These are phyloP conservation scores for Alectoris magna DNA, from an alignment of 2,797 vertebrate species.

Conservation along the genomic window DNA sequence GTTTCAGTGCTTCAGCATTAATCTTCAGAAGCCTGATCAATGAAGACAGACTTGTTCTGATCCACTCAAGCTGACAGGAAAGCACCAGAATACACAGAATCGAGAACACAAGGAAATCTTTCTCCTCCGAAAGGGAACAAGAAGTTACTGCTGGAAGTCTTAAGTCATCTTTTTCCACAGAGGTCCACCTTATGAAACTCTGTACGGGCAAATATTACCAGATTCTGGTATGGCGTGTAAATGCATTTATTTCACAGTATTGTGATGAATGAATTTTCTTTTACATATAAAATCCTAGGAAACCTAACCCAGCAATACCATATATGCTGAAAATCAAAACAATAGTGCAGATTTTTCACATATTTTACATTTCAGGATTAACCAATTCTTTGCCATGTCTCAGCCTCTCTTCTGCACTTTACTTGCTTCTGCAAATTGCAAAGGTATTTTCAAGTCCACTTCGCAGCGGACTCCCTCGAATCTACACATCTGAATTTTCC, in stretches of 20 bases:
- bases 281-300: neutral
- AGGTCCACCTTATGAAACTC: neutral
- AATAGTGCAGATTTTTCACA: rapidly evolving
- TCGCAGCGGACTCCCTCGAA: neutral
- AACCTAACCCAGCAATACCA: neutral
- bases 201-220: neutral
- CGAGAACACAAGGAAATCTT: neutral
- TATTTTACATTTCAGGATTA: neutral
- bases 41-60: neutral
- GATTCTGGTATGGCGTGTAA: neutral
- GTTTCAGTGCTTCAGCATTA: neutral
- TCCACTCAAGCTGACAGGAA: neutral
- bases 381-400: neutral
- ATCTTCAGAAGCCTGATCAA: neutral
- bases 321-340: neutral
- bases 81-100: neutral
- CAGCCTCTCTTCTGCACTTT: neutral
- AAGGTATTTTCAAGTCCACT: neutral
- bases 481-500: neutral
- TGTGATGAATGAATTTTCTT: neutral
- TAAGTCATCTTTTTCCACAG: neutral
- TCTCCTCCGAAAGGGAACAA: neutral
- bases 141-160: neutral
- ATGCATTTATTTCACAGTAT: neutral
- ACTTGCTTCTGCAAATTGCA: neutral